A percentile compares a stretch with the other conserved stretches of the same genome.
phyloP scores from a whole-genome alignment of 2,797 vertebrate genomes.

The Pantherophis alleghaniensis region DNA sequence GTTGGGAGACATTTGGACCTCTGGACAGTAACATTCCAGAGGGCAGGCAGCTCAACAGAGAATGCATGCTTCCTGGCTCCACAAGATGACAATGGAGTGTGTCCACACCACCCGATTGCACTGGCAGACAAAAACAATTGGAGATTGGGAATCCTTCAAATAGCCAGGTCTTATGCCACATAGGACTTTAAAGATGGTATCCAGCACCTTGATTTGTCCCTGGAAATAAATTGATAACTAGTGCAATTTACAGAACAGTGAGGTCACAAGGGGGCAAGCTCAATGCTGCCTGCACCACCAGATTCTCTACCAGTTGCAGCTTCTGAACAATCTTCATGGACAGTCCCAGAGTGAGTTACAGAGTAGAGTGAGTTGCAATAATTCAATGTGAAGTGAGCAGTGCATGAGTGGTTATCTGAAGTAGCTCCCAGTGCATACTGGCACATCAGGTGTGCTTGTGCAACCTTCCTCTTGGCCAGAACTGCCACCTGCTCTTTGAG shows the following conservation, averaged over 20 bases:
- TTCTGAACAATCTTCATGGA: not conserved
- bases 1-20: not conserved
- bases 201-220: not conserved
- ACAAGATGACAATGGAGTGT: not conserved
- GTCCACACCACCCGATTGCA: not conserved
- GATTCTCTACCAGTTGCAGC: not conserved
- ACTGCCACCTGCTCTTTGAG: not conserved
- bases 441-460: not conserved
- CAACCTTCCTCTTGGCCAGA: not conserved
- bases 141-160: not conserved
- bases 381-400: not conserved
- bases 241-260: not conserved
- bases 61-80: not conserved
- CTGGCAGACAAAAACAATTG: not conserved
- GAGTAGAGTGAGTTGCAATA: not conserved
- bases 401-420: not conserved
- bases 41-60: not conserved
- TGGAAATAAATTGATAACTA: not conserved
- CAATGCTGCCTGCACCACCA: not conserved
- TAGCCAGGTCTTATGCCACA: not conserved
- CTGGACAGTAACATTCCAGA: not conserved
- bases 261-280: not conserved
- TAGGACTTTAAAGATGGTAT: not conserved
- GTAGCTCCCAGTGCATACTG: not conserved
- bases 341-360: not conserved